Conservation (phyloP, 2,113 vertebrate species). For the Etheostoma spectabile region DNA sequence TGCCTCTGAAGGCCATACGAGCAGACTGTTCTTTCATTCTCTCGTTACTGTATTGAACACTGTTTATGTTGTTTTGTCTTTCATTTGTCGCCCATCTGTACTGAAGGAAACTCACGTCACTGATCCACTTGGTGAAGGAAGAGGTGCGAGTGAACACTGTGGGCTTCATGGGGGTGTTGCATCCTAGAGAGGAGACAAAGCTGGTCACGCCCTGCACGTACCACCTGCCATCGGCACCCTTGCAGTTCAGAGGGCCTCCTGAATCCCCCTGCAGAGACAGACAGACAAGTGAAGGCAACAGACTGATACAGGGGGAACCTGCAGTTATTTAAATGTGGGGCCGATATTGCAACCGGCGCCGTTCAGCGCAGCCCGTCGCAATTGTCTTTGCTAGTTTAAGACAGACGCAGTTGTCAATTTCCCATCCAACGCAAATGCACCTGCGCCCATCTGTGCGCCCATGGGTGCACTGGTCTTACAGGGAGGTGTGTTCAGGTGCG, state of each 20-base stretch:
- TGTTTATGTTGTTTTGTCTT: neutral
- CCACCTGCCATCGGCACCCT: constrained; percentile 12
- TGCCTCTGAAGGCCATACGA: neutral
- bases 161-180: constrained; percentile 42
- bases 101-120: constrained; percentile 19
- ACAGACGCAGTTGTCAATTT: too few species aligned
- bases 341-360: too few species aligned
- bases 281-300: neutral
- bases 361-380: too few species aligned
- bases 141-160: constrained; percentile 54
- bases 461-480: too few species aligned
- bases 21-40: neutral
- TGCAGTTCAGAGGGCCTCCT: constrained; percentile 55
- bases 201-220: constrained; percentile 49
- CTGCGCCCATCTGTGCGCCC: too few species aligned
- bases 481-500: too few species aligned
- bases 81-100: neutral
- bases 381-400: too few species aligned
- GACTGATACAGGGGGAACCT: neutral
- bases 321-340: too few species aligned
- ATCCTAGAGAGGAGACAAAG: constrained; percentile 31
- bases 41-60: neutral
- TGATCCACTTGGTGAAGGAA: constrained; percentile 47
- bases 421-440: too few species aligned
- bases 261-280: constrained; percentile 47